Percentiles rank a stretch among this genome's conserved stretches.
These are phyloP conservation scores for Aurelia sp. DNA, from an alignment of 30 jellyfish, hydroid and myxozoan genomes.

Conservation along the genomic window DNA sequence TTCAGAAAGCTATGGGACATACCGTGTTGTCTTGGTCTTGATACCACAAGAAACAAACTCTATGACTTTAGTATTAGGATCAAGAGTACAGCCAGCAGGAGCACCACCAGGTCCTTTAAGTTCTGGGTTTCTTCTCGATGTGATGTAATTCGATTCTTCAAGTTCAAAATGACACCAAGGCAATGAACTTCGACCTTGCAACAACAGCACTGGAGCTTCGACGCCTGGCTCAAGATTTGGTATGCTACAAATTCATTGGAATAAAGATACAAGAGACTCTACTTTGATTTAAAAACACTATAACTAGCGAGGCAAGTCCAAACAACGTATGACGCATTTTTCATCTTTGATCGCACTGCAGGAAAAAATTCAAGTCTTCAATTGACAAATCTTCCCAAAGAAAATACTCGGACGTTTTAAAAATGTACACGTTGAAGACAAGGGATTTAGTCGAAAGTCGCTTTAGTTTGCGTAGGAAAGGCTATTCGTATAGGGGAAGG, in stretches of 20 bases:
- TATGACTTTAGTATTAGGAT: slow-evolving; percentile 76
- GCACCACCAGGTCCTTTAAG: slow-evolving; percentile 89
- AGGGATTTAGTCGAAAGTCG: no score
- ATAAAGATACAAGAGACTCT: neutral
- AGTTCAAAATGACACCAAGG: slow-evolving; percentile 99
- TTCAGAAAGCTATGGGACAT: neutral
- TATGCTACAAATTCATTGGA: slow-evolving; percentile 52
- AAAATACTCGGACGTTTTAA: no score
- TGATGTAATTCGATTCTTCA: slow-evolving; percentile 81
- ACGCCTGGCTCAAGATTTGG: slow-evolving; percentile 68
- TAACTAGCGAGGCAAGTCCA: no score
- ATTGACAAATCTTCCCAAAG: no score
- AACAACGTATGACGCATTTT: no score
- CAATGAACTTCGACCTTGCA: slow-evolving; percentile 80
- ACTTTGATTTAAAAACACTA: neutral
- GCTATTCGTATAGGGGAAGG: no score
- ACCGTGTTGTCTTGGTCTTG: slow-evolving; percentile 73
- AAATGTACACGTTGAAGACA: no score
- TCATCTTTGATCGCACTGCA: no score
- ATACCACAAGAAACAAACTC: slow-evolving; percentile 90
- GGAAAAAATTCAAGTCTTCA: no score
- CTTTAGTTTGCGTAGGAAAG: no score
- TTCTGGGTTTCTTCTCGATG: slow-evolving; percentile 91
- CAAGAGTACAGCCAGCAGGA: slow-evolving; percentile 90
- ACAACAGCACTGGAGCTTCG: slow-evolving; percentile 65